phyloP scores from a whole-genome alignment of 1,140 invertebrate species.

The Paramacrobiotus metropolitanus region DNA sequence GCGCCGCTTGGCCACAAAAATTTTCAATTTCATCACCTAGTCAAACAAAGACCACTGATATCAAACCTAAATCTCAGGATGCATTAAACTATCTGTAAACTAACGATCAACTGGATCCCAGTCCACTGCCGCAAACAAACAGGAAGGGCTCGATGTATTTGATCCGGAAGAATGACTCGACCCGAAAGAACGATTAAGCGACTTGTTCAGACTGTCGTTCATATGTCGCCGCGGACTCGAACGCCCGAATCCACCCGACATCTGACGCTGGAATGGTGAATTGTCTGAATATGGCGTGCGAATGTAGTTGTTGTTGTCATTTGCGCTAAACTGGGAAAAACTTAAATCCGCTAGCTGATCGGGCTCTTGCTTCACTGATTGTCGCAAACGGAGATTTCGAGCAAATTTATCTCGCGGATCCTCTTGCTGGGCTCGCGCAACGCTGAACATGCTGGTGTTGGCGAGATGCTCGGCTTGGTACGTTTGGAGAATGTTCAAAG shows the following conservation, averaged over 20 bases:
- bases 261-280: not conserved
- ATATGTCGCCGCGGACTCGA: not conserved
- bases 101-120: not conserved
- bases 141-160: not conserved
- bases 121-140: not conserved
- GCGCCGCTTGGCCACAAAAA: not conserved
- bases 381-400: not conserved
- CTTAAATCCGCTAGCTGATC: not conserved
- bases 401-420: not conserved
- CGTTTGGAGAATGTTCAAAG: not conserved
- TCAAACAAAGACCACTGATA: not conserved
- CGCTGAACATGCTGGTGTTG: not conserved
- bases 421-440: not conserved
- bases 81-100: not conserved
- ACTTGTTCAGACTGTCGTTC: not conserved
- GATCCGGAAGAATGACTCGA: not conserved
- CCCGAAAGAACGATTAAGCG: not conserved
- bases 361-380: not conserved
- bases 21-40: not conserved
- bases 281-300: too few species aligned
- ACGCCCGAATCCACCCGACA: not conserved
- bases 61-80: not conserved
- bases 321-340: not conserved
- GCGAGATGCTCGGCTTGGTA: not conserved
- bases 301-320: not conserved